These are phyloP conservation scores for Plecturocebus donacophilus DNA, from an alignment of 2,113 vertebrate species.

Conservation along the genomic window DNA sequence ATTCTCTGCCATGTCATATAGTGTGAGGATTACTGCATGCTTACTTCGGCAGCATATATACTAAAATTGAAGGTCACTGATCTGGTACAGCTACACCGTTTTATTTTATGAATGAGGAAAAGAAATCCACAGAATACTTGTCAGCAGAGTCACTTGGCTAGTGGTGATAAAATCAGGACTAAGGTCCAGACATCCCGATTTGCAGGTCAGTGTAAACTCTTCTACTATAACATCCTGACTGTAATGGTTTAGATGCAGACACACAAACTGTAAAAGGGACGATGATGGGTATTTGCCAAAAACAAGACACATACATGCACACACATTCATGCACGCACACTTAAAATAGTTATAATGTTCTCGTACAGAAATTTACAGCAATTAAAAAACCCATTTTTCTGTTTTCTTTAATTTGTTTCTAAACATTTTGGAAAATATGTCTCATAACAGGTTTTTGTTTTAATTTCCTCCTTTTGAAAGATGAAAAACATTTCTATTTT, in stretches of 20 bases:
- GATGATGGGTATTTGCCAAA: neutral
- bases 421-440: neutral
- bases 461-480: neutral
- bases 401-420: neutral
- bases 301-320: neutral
- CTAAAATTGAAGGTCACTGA: neutral
- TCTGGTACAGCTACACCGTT: fast-evolving
- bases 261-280: neutral
- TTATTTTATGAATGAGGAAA: neutral
- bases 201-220: neutral
- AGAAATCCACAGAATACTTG: neutral
- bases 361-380: neutral
- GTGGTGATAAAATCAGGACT: neutral
- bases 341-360: neutral
- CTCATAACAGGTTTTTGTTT: neutral
- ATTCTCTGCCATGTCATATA: neutral
- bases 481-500: neutral
- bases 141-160: neutral
- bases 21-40: neutral
- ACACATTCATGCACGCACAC: no score
- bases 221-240: neutral
- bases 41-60: no score
- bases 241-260: neutral
- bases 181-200: neutral
- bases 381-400: neutral